phyloP scores from a whole-genome alignment of 2,888 invertebrate genomes.

The Andrena bucephala region DNA sequence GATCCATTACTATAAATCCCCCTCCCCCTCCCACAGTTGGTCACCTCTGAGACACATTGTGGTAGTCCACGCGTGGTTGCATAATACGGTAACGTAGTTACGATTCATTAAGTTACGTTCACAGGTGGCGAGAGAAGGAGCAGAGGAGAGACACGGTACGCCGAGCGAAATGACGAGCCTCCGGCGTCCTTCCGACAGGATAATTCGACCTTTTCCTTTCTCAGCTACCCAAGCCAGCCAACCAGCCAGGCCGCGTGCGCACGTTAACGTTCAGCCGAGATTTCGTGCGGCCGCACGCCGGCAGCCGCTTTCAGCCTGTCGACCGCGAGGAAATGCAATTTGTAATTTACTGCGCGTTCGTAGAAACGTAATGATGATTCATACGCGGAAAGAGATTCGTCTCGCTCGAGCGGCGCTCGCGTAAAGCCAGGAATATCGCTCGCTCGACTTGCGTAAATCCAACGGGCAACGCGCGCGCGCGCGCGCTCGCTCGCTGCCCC shows the following conservation, averaged over 20 bases:
- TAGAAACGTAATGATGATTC: constrained; percentile 71
- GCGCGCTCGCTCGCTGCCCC: background rate
- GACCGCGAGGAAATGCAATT: constrained; percentile 58
- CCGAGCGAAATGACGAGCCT: constrained; percentile 63
- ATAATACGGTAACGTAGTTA: constrained; percentile 69
- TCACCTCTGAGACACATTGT: constrained; percentile 65
- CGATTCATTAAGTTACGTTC: constrained; percentile 73
- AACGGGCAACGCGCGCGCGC: constrained; percentile 1
- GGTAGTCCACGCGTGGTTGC: constrained; percentile 70
- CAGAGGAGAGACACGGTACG: constrained; percentile 53
- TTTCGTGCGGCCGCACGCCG: constrained; percentile 50
- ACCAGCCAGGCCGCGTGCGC: constrained; percentile 13
- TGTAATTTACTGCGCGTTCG: constrained; percentile 61
- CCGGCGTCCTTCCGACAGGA: constrained; percentile 66
- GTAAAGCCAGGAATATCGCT: constrained; percentile 57
- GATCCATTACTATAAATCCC: no score
- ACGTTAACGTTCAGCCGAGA: constrained; percentile 47
- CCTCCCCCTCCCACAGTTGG: background rate
- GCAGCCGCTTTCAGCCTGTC: constrained; percentile 57
- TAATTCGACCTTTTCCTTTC: constrained; percentile 71
- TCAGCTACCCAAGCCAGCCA: constrained; percentile 28
- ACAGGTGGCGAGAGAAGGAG: constrained; percentile 65
- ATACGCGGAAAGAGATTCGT: constrained; percentile 72
- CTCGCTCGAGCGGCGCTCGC: constrained; percentile 68
- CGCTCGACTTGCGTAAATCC: constrained; percentile 41